Base-by-base conservation (phyloP, 2,113 vertebrate species). In the Planiliza haematocheilus region DNA sequence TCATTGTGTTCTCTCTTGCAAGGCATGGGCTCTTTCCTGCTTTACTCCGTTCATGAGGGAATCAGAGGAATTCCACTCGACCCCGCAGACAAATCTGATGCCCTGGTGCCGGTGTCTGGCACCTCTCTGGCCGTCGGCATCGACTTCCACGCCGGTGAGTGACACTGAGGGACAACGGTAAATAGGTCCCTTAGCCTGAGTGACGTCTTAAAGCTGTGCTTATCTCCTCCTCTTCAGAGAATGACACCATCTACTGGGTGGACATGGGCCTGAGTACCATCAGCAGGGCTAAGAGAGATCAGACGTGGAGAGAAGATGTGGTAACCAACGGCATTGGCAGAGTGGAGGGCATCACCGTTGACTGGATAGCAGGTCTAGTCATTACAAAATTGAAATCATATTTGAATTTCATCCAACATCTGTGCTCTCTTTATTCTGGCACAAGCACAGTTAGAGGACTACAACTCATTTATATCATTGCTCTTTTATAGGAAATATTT, bases 161-260 rank as follows among this genome's bases (percentile, higher is more conserved):
- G 37, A 42, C 43, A 14, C 24, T 0, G 3, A 38, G n/a, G 16
- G 57, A 60, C 6, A 8, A 39, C 30, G 10, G 11, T 42, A 38
- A 66, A 55, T 56, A 34, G 46, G 60, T 3, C 11, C 11, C 16
- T 9, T 37, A 16, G 24, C n/a, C 52, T 49, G 13, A 63, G 63
- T 38, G 56, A 34, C 20, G 61, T 41, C 80, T 79, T 46, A 17
- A 77, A 77, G 41, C 16, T 10, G 57, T 30, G 10, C 36, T 41
- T 46, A 14, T 81, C 41, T 67, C 2, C 24, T 67, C 2, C 0
- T 78, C 62, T 72, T 69, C 90, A 99, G 97, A 98, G 70, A 99
- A 98, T 0, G 97, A 99, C 90, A 98, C 97, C 0, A 98, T 99
- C 74, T 99, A 99, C 90, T 99, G 97, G 97, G 97, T 99, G 88